Evolutionary conservation across 2,888 invertebrate species (phyloP).

Genomic region (Ctena decussata): DNA sequence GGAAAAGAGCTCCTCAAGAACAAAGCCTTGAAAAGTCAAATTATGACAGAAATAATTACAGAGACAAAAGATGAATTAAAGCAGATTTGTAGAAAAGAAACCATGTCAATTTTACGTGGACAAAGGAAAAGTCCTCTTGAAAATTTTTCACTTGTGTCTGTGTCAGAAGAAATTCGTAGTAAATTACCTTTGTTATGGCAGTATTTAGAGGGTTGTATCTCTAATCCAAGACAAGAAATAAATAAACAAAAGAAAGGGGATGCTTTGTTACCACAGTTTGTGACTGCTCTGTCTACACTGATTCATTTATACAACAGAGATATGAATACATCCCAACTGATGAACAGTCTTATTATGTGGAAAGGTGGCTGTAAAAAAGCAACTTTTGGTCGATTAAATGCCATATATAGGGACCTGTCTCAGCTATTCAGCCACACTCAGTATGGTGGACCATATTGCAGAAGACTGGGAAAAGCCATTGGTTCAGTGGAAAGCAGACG

Average conservation of each 20-base stretch:
- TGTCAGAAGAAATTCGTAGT: neutral
- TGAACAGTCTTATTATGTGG: constrained; percentile 27
- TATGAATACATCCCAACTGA: constrained; percentile 14
- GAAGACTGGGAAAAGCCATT: constrained; percentile 1
- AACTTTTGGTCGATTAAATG: constrained; percentile 40
- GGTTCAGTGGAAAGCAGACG: neutral
- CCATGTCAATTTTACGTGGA: neutral
- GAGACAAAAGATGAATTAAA: constrained; percentile 1
- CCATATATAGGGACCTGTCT: constrained; percentile 28
- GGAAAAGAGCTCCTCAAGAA: neutral
- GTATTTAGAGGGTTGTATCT: neutral
- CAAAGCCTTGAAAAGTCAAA: neutral
- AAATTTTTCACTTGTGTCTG: neutral
- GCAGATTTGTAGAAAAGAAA: neutral
- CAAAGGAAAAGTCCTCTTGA: neutral
- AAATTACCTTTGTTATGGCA: neutral
- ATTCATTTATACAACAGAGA: constrained; percentile 32
- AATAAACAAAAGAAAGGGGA: constrained; percentile 22
- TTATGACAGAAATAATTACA: neutral
- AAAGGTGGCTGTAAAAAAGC: constrained; percentile 44
- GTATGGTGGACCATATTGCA: constrained; percentile 18
- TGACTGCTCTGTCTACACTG: constrained; percentile 22
- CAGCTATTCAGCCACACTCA: constrained; percentile 18
- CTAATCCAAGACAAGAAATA: neutral
- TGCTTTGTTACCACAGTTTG: constrained; percentile 25